These are phyloP conservation scores for Nanorana parkeri DNA, from an alignment of 2,113 vertebrate species.

Conservation along the genomic window DNA sequence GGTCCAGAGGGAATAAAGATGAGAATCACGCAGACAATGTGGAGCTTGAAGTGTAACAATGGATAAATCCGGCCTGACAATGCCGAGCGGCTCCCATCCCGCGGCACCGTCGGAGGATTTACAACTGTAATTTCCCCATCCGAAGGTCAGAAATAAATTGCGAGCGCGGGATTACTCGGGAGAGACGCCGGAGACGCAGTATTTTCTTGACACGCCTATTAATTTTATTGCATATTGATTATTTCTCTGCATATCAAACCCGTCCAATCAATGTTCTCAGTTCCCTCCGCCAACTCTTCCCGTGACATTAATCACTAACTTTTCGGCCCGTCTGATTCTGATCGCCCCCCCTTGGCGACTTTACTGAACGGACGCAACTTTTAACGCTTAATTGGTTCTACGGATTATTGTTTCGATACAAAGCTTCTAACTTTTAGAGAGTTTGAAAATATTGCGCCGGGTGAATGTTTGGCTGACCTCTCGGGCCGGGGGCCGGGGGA, in stretches of 20 bases:
- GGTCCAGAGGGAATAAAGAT: background rate
- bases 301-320: conserved; percentile 41
- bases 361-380: background rate
- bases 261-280: conserved; percentile 35
- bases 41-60: conserved; percentile 19
- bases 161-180: conserved; percentile 39
- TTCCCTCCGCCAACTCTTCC: conserved; percentile 23
- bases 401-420: background rate
- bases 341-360: background rate
- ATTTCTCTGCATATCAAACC: conserved; percentile 53
- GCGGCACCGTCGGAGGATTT: conserved; percentile 37
- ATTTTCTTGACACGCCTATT: conserved; percentile 53
- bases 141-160: conserved; percentile 50
- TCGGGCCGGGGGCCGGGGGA: background rate
- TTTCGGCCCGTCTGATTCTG: conserved; percentile 22
- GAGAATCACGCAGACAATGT: background rate
- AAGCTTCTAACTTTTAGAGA: background rate
- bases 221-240: conserved; percentile 57
- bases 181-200: conserved; percentile 46
- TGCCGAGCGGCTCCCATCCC: conserved; percentile 14
- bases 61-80: conserved; percentile 31
- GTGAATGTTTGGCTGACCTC: background rate
- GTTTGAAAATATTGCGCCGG: background rate
- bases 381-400: background rate
- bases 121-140: conserved; percentile 40